Conservation (phyloP, 2,888 invertebrate genomes). For the Aleiodes alternator region DNA sequence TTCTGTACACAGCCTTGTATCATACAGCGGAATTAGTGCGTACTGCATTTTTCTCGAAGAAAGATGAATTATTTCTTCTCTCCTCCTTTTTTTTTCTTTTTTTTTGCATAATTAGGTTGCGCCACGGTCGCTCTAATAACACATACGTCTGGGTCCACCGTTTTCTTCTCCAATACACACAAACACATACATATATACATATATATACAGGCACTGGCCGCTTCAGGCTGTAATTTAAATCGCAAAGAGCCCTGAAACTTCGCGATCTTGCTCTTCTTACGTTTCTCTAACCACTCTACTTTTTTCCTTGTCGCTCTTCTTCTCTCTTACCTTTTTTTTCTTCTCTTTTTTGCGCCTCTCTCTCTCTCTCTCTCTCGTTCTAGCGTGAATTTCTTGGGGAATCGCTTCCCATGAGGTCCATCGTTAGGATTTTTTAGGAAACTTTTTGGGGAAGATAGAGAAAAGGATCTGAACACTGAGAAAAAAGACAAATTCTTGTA, state of each 20-base stretch:
- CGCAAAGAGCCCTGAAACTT: constrained; percentile 45
- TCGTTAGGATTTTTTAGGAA: no score
- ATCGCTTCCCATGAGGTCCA: no score
- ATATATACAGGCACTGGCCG: constrained; percentile 38
- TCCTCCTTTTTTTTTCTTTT: not conserved
- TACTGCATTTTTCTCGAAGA: constrained; percentile 24
- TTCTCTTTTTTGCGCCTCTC: constrained; percentile 45
- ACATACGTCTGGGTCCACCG: constrained; percentile 58
- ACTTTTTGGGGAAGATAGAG: no score
- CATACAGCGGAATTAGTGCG: constrained; percentile 17
- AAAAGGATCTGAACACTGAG: no score
- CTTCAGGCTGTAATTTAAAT: constrained; percentile 64
- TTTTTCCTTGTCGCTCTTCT: constrained; percentile 50
- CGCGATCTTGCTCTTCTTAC: constrained; percentile 54
- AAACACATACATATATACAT: no score
- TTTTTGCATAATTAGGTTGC: constrained; percentile 68
- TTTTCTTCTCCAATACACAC: constrained; percentile 52
- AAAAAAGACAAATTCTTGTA: no score
- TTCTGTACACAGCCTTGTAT: not conserved
- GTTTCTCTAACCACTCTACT: constrained; percentile 61
- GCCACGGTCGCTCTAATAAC: constrained; percentile 65
- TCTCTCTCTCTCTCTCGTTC: not conserved
- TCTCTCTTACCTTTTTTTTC: constrained; percentile 48
- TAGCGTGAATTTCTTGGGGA: not conserved
- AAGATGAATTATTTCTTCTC: constrained; percentile 38